Base-by-base conservation (phyloP, 64 coral and sea anemone species). In the Montipora foliosa region DNA sequence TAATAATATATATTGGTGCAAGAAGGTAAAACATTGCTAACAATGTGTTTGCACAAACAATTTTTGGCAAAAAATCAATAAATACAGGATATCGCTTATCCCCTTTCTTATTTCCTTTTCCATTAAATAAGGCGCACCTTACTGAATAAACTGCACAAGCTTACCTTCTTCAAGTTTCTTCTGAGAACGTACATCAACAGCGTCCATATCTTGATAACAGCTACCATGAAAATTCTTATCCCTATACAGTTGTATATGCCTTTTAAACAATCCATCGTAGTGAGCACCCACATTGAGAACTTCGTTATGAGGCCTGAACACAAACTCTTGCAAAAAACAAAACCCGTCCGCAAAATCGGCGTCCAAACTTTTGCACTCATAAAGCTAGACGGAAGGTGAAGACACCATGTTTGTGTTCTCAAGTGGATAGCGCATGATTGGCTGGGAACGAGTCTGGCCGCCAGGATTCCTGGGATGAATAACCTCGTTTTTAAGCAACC, bases 161-260 rank as follows among this genome's bases (percentile, higher is more conserved):
- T 16, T 86, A 92, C 90, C 90, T 84, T 92, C 75, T 92, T 92
- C 13, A 92, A 83, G 71, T 92, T 92, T 20, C 90, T 76, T 78
- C 90, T 70, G 11, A 92, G 81, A 78, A 92, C 80, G 44, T 92
- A 92, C 49, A 92, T 55, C 20, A 92, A 62, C 3, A 92, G 90
- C 16, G 90, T 92, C 90, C 90, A 92, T 76, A 92, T 64, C 82
- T 78, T 92, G 22, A 83, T 84, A 20, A 92, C 14, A 61, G 90
- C 90, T 75, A 92, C 61, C 74, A 92, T 25, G 24, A 92, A 82
- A 92, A 92, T 85, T 77, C 90, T 81, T 85, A 92, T 75, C 72
- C 90, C 90, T 76, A 77, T 83, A 10, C 71, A 12, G 47, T 92
- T 92, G 20, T 77, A 92, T 49, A 92, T 66, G 37, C 90, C 58